phyloP scores from a whole-genome alignment of 2,888 invertebrate species.

The Elegia similella region DNA sequence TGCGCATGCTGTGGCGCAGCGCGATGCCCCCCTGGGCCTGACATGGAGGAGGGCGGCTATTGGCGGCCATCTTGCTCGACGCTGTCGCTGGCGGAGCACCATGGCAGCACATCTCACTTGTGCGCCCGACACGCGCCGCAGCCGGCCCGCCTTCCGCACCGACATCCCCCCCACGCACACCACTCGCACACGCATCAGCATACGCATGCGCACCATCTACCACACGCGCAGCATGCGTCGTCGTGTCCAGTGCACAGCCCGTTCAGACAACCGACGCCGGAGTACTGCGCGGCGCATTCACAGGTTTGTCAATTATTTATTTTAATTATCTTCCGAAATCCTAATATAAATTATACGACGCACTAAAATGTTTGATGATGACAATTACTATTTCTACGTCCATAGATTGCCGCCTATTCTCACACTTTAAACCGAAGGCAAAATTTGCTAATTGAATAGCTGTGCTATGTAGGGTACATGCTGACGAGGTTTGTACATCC shows the following conservation, averaged over 20 bases:
- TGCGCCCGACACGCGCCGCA: constrained; percentile 73
- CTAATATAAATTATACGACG: too few relatives aligned
- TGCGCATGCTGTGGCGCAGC: constrained; percentile 80
- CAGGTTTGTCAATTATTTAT: constrained; percentile 50
- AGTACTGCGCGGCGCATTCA: constrained; percentile 74
- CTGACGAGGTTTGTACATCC: too few relatives aligned
- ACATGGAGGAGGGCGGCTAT: constrained; percentile 77
- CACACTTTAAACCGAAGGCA: too few relatives aligned
- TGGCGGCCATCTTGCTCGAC: constrained; percentile 79
- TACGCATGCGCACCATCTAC: constrained; percentile 69
- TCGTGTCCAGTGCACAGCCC: constrained; percentile 90
- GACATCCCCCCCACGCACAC: constrained; percentile 68
- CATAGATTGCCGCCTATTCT: too few relatives aligned
- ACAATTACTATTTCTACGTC: too few relatives aligned
- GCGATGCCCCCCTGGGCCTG: constrained; percentile 74
- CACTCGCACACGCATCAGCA: constrained; percentile 70
- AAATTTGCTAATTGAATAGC: too few relatives aligned
- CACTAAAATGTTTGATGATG: too few relatives aligned
- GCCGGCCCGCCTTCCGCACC: constrained; percentile 65
- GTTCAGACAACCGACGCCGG: constrained; percentile 83
- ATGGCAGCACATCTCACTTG: constrained; percentile 71
- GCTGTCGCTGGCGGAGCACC: constrained; percentile 75
- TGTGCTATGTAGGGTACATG: too few relatives aligned
- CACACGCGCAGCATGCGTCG: constrained; percentile 65
- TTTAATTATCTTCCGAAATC: too few relatives aligned